Percentiles rank a stretch among this genome's conserved stretches.
Conservation (phyloP, 2,113 vertebrate species). For the Carassius auratus region DNA sequence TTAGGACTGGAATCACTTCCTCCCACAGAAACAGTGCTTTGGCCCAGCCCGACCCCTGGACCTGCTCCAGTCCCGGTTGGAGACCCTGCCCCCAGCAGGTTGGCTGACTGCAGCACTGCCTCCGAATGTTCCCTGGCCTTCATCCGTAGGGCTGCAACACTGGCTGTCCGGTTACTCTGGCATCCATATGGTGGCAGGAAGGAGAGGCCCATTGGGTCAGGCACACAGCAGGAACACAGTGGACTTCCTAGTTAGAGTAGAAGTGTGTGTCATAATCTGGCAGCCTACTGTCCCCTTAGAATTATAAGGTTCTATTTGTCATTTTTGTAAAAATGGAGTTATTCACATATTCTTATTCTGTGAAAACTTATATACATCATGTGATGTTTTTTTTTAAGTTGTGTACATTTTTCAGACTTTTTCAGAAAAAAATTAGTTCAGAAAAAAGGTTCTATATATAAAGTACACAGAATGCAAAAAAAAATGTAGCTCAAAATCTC, state of each 20-base stretch:
- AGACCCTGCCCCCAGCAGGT: conserved; percentile 79
- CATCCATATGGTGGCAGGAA: conserved; percentile 96
- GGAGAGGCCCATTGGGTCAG: conserved; percentile 96
- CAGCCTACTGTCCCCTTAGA: conserved; percentile 12
- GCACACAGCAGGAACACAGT: conserved; percentile 95
- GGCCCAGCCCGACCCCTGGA: conserved; percentile 64
- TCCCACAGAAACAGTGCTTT: conserved; percentile 63
- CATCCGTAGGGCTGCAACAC: conserved; percentile 96
- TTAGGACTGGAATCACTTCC: conserved; percentile 73
- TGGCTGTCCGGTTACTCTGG: conserved; percentile 96
- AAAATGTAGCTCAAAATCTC: too few species aligned
- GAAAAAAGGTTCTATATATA: too few species aligned
- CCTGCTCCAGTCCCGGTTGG: conserved; percentile 62
- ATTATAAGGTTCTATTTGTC: too few species aligned
- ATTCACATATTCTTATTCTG: too few species aligned
- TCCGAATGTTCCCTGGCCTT: conserved; percentile 97
- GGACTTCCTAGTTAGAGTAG: conserved; percentile 80
- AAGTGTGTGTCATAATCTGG: background rate
- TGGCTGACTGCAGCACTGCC: conserved; percentile 95
- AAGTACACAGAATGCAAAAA: too few species aligned
- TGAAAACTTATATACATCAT: too few species aligned
- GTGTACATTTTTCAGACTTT: too few species aligned
- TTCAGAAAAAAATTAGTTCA: too few species aligned
- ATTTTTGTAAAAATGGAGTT: too few species aligned
- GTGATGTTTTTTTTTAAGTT: too few species aligned